Evolutionary conservation across 2,113 vertebrate genomes (phyloP).

Genomic region (Hemibagrus wyckioides): DNA sequence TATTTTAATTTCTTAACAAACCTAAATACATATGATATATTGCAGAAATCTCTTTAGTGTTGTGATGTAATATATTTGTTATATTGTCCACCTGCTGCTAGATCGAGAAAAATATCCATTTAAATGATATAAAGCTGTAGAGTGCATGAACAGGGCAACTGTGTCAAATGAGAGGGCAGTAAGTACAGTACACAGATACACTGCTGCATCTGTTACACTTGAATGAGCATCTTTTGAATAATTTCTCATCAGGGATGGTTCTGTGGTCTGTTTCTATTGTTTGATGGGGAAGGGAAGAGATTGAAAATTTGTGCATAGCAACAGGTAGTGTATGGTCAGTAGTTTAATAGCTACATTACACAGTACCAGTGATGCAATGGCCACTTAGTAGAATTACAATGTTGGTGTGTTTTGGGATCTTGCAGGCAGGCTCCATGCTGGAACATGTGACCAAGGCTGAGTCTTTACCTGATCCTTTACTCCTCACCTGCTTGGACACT

Average conservation of each 20-base stretch:
- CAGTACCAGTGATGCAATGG: background rate
- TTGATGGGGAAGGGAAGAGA: background rate
- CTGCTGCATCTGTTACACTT: background rate
- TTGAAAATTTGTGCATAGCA: background rate
- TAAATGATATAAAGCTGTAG: background rate
- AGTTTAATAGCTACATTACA: background rate
- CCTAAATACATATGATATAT: background rate
- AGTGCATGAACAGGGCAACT: background rate
- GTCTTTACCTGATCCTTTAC: constrained; percentile 56
- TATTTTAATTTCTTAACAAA: background rate
- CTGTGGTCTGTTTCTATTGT: background rate
- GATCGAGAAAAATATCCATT: background rate
- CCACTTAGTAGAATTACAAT: background rate
- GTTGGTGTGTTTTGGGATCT: constrained; percentile 4
- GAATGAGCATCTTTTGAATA: background rate
- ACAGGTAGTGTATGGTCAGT: background rate
- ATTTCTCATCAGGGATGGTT: background rate
- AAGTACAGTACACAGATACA: background rate
- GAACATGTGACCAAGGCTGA: constrained; percentile 69
- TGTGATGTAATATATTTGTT: background rate
- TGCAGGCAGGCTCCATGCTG: constrained; percentile 78
- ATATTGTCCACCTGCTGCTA: background rate
- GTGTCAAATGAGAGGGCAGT: background rate
- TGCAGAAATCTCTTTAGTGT: background rate
- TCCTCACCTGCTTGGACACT: constrained; percentile 78